Percentiles rank a stretch among this genome's conserved stretches.
Conservation (phyloP, 2,888 invertebrate species). For the Cosmia pyralina region DNA sequence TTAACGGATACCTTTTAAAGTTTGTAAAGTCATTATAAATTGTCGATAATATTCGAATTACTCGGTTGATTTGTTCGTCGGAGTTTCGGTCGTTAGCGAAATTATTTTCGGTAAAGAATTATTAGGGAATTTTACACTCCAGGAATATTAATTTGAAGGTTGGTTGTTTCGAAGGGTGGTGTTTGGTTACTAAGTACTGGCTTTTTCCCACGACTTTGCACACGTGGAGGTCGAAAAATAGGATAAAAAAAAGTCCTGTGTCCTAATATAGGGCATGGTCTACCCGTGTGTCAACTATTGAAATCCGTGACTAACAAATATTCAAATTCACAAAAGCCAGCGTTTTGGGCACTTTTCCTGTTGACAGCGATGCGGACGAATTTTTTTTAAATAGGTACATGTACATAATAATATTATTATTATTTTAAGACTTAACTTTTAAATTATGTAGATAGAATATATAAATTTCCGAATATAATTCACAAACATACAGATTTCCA, state of each 20-base stretch:
- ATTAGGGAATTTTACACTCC: constrained; percentile 3
- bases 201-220: background rate
- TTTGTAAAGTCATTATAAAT: constrained; percentile 48
- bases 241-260: too few relatives aligned
- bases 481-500: background rate
- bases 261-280: background rate
- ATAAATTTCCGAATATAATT: background rate
- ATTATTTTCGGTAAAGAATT: constrained; percentile 22
- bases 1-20: constrained; percentile 44
- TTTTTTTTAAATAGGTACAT: too few relatives aligned
- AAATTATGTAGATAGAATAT: too few relatives aligned
- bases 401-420: too few relatives aligned
- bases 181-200: background rate
- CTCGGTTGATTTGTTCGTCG: constrained; percentile 17
- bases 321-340: background rate
- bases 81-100: constrained; percentile 27
- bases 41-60: constrained; percentile 47
- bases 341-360: too few relatives aligned
- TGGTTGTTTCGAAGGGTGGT: background rate
- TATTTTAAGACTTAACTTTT: too few relatives aligned
- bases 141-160: constrained; percentile 13
- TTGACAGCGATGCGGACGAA: too few relatives aligned
- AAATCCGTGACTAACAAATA: background rate
- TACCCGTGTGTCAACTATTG: background rate
- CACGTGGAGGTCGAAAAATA: background rate